A percentile compares a stretch with the other conserved stretches of the same genome.
These are phyloP conservation scores for Aleiodes sp. DNA, from an alignment of 1,140 invertebrate genomes.

Conservation along the genomic window DNA sequence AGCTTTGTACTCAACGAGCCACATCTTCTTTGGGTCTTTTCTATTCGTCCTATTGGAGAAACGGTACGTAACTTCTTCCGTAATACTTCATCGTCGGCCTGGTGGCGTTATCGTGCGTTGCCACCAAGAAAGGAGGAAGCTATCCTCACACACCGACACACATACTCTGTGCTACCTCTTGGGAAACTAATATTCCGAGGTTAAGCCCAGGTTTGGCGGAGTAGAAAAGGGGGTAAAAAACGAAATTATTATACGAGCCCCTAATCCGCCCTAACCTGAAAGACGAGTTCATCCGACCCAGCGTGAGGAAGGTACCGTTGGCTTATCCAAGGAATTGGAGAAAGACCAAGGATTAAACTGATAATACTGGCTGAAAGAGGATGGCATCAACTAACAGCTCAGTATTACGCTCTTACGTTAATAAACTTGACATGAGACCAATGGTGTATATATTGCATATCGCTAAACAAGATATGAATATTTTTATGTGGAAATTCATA, in stretches of 20 bases:
- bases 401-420: constrained; percentile 3
- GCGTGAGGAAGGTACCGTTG: constrained; percentile 14
- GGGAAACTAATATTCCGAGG: constrained; percentile 30
- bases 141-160: no score
- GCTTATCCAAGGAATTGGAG: background rate
- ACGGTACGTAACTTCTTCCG: no score
- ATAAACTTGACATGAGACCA: constrained; percentile 12
- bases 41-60: no score
- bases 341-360: constrained; percentile 7
- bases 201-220: constrained; percentile 27
- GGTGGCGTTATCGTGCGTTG: no score
- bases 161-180: no score
- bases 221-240: background rate
- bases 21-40: no score
- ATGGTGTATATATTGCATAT: constrained; percentile 16
- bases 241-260: constrained; percentile 13
- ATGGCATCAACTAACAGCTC: background rate
- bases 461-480: constrained; percentile 10
- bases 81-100: no score
- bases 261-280: constrained; percentile 34
- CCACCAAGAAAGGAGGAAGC: no score
- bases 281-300: constrained; percentile 26
- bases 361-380: background rate
- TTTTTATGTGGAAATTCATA: background rate
- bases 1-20: no score